These are phyloP conservation scores for Xestobium rufovillosum DNA, from an alignment of 2,888 invertebrate species.

Conservation along the genomic window DNA sequence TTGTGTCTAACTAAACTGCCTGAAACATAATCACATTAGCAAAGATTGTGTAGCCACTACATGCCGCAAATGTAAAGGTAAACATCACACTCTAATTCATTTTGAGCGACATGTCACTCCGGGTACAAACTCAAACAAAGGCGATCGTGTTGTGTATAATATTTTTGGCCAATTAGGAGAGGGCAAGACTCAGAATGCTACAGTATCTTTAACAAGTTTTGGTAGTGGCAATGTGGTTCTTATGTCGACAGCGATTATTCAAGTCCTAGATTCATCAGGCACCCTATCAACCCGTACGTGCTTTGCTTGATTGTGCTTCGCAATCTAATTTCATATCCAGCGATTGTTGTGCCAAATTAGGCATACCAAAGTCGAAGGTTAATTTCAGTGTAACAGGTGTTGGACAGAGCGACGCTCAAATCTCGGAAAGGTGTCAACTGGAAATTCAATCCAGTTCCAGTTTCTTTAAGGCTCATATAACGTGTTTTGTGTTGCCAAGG, in stretches of 20 bases:
- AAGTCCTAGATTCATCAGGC: constrained; percentile 4
- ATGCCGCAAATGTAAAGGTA: constrained; percentile 10
- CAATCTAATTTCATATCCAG: constrained; percentile 12
- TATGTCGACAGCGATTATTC: constrained; percentile 6
- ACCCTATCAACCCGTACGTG: constrained; percentile 6
- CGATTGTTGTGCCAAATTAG: constrained; percentile 4
- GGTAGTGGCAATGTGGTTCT: no score
- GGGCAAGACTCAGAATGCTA: no score
- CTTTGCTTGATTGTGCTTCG: constrained; percentile 10
- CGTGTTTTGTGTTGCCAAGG: constrained; percentile 3
- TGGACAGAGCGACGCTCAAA: not conserved
- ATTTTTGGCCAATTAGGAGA: no score
- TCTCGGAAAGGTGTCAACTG: not conserved
- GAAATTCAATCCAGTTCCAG: constrained; percentile 3
- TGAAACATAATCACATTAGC: constrained; percentile 7
- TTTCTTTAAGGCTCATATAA: not conserved
- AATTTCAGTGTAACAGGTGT: constrained; percentile 2
- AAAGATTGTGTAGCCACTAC: constrained; percentile 3
- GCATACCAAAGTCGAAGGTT: not conserved
- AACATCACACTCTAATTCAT: no score
- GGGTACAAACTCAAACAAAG: no score
- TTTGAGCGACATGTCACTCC: no score
- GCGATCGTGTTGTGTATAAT: no score
- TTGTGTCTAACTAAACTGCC: constrained; percentile 15
- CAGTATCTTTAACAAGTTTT: no score